Conservation (phyloP, 2,888 invertebrate species). For the Trilocha varians region DNA sequence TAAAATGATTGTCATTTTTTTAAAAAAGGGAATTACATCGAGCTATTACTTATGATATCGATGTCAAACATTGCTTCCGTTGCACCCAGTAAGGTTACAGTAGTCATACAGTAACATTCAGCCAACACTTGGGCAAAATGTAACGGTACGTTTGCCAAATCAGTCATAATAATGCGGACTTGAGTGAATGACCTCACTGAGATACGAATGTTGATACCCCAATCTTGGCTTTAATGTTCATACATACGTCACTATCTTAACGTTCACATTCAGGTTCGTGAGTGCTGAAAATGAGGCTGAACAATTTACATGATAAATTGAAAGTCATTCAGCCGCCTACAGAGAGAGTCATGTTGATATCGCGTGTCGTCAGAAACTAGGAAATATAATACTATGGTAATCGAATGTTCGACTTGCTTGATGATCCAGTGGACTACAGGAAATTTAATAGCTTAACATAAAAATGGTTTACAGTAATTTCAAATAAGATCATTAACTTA, state of each 20-base stretch:
- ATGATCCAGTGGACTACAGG: neutral
- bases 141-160: slow-evolving; percentile 62
- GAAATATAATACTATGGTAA: neutral
- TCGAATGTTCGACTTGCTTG: neutral
- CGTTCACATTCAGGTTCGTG: slow-evolving; percentile 1
- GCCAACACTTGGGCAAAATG: slow-evolving; percentile 44
- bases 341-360: slow-evolving; percentile 4
- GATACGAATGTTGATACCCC: slow-evolving; percentile 13
- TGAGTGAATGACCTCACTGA: slow-evolving; percentile 55
- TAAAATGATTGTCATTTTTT: no score
- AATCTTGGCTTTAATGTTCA: slow-evolving; percentile 6
- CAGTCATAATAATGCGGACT: slow-evolving; percentile 39
- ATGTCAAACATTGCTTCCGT: no score
- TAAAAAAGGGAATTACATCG: no score
- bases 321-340: slow-evolving; percentile 4
- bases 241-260: slow-evolving; percentile 1
- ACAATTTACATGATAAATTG: slow-evolving; percentile 6
- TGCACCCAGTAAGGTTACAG: no score
- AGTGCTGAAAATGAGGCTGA: slow-evolving; percentile 1
- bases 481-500: no score
- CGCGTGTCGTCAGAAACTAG: slow-evolving; percentile 4
- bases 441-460: no score
- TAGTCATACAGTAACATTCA: slow-evolving; percentile 10
- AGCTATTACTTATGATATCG: no score
- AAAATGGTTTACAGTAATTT: no score